phyloP scores from a whole-genome alignment of 2,113 vertebrate species.

The Peromyscus polionotus region DNA sequence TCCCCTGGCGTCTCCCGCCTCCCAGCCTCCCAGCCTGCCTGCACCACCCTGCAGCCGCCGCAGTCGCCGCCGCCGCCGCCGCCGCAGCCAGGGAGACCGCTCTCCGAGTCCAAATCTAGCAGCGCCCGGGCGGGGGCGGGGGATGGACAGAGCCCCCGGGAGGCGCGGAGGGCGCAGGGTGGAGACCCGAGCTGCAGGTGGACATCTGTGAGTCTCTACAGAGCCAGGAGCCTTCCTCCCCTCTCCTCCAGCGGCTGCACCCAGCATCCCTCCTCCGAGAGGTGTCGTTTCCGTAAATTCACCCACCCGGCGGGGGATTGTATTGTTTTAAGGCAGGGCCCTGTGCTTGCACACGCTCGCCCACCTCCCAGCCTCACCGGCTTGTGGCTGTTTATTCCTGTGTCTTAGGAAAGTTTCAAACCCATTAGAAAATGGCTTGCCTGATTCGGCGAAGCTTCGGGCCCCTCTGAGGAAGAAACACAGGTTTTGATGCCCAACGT shows the following conservation, averaged over 20 bases:
- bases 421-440: conserved; percentile 65
- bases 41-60: conserved; percentile 61
- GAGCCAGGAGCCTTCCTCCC: conserved; percentile 31
- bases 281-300: not conserved
- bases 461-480: conserved; percentile 37
- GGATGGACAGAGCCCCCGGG: not conserved
- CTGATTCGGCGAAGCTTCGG: conserved; percentile 49
- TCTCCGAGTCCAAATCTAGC: conserved; percentile 46
- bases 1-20: conserved; percentile 79
- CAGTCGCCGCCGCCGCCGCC: conserved; percentile 7
- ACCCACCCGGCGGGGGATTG: conserved; percentile 36
- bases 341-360: not conserved
- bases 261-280: conserved; percentile 18
- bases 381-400: conserved; percentile 50
- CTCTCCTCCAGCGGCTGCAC: conserved; percentile 33
- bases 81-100: conserved; percentile 37
- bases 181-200: conserved; percentile 77
- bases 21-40: conserved; percentile 70
- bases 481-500: conserved; percentile 6
- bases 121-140: conserved; percentile 41
- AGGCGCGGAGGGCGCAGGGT: conserved; percentile 41
- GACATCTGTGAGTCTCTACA: conserved; percentile 65
- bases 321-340: conserved; percentile 38
- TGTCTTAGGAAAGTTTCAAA: conserved; percentile 77
- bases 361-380: not conserved